Evolutionary conservation across 1,140 invertebrate species (phyloP).

Genomic region (Bombus soroeensis): DNA sequence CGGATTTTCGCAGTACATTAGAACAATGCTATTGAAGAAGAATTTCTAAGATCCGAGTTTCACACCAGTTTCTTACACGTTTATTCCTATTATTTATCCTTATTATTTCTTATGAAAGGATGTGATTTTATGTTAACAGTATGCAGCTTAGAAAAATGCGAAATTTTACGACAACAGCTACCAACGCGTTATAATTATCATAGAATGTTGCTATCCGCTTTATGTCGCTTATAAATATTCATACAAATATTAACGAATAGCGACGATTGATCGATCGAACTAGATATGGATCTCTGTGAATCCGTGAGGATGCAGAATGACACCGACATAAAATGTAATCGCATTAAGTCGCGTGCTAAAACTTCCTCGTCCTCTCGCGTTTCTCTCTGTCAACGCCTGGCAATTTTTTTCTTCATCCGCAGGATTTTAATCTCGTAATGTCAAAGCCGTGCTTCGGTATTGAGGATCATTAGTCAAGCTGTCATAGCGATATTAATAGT

Average conservation of each 20-base stretch:
- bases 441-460: slow-evolving; percentile 79
- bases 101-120: too few species aligned
- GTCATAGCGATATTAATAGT: slow-evolving; percentile 82
- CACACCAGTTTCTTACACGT: not conserved
- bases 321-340: slow-evolving; percentile 12
- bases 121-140: too few species aligned
- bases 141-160: not conserved
- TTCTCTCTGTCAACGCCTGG: slow-evolving; percentile 6
- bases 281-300: not conserved
- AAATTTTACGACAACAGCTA: not conserved
- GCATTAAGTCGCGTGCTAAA: slow-evolving; percentile 32
- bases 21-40: too few species aligned
- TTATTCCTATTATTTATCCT: too few species aligned
- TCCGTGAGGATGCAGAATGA: not conserved
- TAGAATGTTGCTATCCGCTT: too few species aligned
- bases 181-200: not conserved
- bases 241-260: not conserved
- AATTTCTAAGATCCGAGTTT: not conserved
- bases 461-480: slow-evolving; percentile 81
- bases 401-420: slow-evolving; percentile 67
- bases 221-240: not conserved
- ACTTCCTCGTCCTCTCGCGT: slow-evolving; percentile 52
- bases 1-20: too few species aligned
- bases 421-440: slow-evolving; percentile 82
- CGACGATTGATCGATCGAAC: not conserved